These are phyloP conservation scores for Siderastrea siderea DNA, from an alignment of 92 coral and sea anemone genomes.

Conservation along the genomic window DNA sequence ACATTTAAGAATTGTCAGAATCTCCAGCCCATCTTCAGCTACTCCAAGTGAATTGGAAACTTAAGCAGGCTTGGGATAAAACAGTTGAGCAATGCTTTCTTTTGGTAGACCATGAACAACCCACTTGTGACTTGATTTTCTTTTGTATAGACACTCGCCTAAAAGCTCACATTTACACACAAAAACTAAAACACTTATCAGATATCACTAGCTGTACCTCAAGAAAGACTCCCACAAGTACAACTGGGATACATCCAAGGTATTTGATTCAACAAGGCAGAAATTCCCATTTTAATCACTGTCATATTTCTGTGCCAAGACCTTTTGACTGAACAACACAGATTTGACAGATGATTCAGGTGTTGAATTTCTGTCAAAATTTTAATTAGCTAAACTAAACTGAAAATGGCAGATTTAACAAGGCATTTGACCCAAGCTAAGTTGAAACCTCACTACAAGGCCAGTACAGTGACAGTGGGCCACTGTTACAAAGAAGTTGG, in stretches of 20 bases:
- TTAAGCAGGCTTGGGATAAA: too few relatives aligned
- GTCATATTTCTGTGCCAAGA: neutral
- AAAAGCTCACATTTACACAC: too few relatives aligned
- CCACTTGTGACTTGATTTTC: too few relatives aligned
- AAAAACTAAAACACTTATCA: too few relatives aligned
- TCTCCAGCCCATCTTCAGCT: too few relatives aligned
- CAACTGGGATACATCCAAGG: neutral
- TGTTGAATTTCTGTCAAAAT: neutral
- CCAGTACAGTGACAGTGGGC: neutral
- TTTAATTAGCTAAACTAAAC: neutral
- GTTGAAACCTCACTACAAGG: neutral
- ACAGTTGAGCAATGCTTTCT: too few relatives aligned
- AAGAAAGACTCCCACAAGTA: too few relatives aligned
- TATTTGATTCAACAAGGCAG: neutral
- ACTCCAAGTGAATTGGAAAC: too few relatives aligned
- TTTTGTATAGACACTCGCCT: too few relatives aligned
- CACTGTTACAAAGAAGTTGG: neutral
- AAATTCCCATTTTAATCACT: neutral
- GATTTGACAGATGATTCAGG: neutral
- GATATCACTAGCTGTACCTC: too few relatives aligned
- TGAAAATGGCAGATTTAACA: neutral
- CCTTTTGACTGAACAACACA: neutral
- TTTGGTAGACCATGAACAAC: too few relatives aligned
- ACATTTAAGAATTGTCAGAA: too few relatives aligned
- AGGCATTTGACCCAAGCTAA: neutral